Evolutionary conservation across 2,113 vertebrate genomes (phyloP).

Genomic region (Aramus guarauna): DNA sequence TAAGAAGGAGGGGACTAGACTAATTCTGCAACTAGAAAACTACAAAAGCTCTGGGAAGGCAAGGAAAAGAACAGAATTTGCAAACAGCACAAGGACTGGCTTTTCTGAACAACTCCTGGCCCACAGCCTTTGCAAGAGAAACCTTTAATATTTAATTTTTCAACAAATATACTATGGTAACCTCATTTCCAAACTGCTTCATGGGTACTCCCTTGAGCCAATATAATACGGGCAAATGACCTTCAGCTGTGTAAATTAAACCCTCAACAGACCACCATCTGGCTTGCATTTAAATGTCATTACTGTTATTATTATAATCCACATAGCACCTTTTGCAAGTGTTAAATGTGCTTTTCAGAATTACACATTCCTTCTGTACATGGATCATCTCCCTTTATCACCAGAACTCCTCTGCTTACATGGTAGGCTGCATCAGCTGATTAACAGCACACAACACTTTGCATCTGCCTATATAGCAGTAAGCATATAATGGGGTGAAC

Average conservation of each 20-base stretch:
- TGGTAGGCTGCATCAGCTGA: not conserved
- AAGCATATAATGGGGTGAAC: accelerated
- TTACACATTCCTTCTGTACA: not conserved
- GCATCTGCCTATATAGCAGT: not conserved
- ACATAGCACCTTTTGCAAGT: not conserved
- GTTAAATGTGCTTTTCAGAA: not conserved
- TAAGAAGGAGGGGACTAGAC: not conserved
- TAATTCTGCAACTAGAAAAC: not conserved
- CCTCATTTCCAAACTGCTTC: not conserved
- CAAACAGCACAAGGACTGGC: not conserved
- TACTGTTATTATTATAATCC: not conserved
- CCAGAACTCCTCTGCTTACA: not conserved
- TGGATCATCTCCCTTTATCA: not conserved
- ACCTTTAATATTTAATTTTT: not conserved
- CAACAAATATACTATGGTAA: not conserved
- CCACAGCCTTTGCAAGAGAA: not conserved
- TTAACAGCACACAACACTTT: not conserved
- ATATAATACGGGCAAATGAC: not conserved
- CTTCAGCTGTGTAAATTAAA: not conserved
- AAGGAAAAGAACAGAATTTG: not conserved
- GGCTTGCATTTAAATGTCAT: not conserved
- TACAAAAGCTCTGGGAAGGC: not conserved
- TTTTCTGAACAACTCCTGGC: not conserved
- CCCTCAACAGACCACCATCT: not conserved
- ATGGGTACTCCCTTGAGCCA: not conserved